A percentile compares a stretch with the other conserved stretches of the same genome.
Conservation (phyloP, 2,888 invertebrate species). For the Trissonchulus sp. region DNA sequence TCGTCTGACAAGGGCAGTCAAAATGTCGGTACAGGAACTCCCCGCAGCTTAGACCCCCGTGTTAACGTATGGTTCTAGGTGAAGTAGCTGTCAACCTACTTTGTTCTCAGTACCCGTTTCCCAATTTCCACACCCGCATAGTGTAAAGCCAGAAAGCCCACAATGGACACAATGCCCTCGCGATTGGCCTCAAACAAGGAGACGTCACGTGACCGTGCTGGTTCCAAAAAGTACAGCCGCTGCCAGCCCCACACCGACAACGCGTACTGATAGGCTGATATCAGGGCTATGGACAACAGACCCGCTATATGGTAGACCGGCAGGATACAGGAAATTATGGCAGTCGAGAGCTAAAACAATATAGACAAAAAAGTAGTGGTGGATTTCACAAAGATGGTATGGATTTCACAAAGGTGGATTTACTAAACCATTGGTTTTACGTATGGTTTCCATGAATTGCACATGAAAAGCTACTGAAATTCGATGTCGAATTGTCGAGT, state of each 20-base stretch:
- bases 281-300: constrained; percentile 18
- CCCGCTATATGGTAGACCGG: neutral
- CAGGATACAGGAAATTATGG: neutral
- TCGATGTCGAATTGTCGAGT: too few relatives aligned
- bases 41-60: too few relatives aligned
- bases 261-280: constrained; percentile 25
- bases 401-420: too few relatives aligned
- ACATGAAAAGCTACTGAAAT: neutral
- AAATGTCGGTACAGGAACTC: too few relatives aligned
- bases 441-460: too few relatives aligned
- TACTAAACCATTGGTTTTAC: too few relatives aligned
- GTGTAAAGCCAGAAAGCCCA: constrained; percentile 78
- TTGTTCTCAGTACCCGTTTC: constrained; percentile 2
- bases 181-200: constrained; percentile 71
- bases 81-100: too few relatives aligned
- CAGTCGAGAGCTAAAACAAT: too few relatives aligned
- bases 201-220: neutral
- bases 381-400: too few relatives aligned
- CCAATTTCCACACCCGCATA: constrained; percentile 60
- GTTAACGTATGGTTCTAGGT: too few relatives aligned
- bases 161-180: constrained; percentile 77
- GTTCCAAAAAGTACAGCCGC: neutral
- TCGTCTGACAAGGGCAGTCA: too few relatives aligned
- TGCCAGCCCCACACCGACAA: neutral
- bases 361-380: too few relatives aligned